Percentiles rank a stretch among this genome's conserved stretches.
Conservation (phyloP, 1,140 invertebrate genomes). For the Harlomillsia oculata region DNA sequence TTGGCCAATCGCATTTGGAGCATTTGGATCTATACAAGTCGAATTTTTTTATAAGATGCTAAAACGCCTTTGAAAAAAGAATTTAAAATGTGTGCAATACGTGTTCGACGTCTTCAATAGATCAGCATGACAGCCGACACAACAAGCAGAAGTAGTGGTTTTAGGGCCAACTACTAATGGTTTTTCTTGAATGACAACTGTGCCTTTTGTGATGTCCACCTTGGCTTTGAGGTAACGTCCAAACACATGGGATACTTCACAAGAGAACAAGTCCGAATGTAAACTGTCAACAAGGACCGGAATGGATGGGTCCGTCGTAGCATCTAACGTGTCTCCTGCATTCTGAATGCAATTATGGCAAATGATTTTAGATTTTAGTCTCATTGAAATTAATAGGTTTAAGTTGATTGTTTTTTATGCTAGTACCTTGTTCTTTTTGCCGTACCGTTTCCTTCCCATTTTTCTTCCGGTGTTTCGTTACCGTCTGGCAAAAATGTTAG, state of each 20-base stretch:
- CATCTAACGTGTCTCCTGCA: background rate
- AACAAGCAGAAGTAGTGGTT: conserved; percentile 3
- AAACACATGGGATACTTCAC: conserved; percentile 21
- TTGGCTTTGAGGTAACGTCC: conserved; percentile 28
- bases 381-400: background rate
- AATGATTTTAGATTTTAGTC: background rate
- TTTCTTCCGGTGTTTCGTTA: too few species aligned
- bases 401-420: background rate
- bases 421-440: background rate
- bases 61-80: background rate
- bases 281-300: background rate
- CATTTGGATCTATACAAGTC: conserved; percentile 40
- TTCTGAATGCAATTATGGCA: background rate
- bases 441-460: conserved; percentile 5
- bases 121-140: conserved; percentile 32
- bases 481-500: background rate
- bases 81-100: conserved; percentile 3
- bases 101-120: conserved; percentile 2
- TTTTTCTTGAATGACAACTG: conserved; percentile 27
- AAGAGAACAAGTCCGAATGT: conserved; percentile 19
- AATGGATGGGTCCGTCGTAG: background rate
- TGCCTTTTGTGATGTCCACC: conserved; percentile 22
- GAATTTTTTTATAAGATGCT: conserved; percentile 1
- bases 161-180: conserved; percentile 26
- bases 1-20: conserved; percentile 60